Conservation (phyloP, 1,140 invertebrate species). For the Pachypeltis micranthus region DNA sequence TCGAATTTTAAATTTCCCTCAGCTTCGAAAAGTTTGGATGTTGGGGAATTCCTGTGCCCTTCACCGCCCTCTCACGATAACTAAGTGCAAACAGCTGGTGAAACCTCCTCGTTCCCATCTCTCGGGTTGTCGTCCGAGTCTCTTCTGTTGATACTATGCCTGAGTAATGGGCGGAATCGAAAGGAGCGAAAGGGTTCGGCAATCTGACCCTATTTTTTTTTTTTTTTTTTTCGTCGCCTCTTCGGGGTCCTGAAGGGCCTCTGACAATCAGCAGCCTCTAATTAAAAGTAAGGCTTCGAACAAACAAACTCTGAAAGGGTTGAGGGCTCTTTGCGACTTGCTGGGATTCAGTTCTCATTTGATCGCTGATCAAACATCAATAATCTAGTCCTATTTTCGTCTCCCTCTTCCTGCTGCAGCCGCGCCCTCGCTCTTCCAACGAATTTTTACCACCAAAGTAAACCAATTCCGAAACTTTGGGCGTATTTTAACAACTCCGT, state of each 20-base stretch:
- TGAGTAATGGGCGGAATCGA: background rate
- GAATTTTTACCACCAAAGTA: too few species aligned
- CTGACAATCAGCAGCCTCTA: background rate
- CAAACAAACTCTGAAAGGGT: slow-evolving; percentile 9
- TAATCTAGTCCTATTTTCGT: background rate
- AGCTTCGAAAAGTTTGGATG: too few species aligned
- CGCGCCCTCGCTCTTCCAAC: too few species aligned
- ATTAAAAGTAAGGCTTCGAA: slow-evolving; percentile 17
- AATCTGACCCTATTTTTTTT: background rate
- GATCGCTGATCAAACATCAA: background rate
- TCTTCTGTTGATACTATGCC: background rate
- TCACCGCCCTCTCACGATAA: too few species aligned
- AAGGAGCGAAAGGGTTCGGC: background rate
- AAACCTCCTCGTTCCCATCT: too few species aligned
- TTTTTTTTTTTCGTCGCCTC: background rate
- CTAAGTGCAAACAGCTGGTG: too few species aligned
- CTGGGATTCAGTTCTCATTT: slow-evolving; percentile 1
- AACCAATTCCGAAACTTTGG: too few species aligned
- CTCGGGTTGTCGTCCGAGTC: too few species aligned
- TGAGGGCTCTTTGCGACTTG: background rate
- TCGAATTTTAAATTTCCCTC: too few species aligned
- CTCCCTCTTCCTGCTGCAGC: background rate
- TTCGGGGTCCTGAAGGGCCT: background rate
- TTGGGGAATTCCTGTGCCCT: too few species aligned
- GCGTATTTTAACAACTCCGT: too few species aligned